Percentiles rank a stretch among this genome's conserved stretches.
These are phyloP conservation scores for Gymnogyps californianus DNA, from an alignment of 2,113 vertebrate species.

Conservation along the genomic window DNA sequence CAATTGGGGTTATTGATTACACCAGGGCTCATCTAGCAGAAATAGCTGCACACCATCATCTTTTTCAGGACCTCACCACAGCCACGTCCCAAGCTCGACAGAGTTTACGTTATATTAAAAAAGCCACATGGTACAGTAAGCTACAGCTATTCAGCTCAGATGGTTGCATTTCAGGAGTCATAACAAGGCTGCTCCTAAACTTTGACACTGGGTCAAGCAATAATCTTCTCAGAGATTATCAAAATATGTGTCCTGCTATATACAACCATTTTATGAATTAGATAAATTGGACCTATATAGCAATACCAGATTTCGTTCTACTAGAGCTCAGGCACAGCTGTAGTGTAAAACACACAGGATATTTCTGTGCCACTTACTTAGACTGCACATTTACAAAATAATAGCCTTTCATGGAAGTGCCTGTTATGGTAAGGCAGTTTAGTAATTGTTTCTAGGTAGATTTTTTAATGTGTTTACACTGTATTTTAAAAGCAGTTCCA, in stretches of 20 bases:
- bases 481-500: not conserved
- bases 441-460: not conserved
- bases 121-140: not conserved
- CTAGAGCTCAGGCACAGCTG: not conserved
- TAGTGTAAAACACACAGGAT: not conserved
- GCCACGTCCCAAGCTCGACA: not conserved
- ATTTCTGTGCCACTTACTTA: not conserved
- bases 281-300: not conserved
- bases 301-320: not conserved
- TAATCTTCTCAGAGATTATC: not conserved
- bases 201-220: not conserved
- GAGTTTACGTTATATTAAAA: not conserved
- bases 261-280: not conserved
- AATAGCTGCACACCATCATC: not conserved
- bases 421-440: not conserved
- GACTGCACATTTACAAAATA: not conserved
- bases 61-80: not conserved
- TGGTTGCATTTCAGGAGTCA: not conserved
- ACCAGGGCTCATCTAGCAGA: not conserved
- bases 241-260: not conserved
- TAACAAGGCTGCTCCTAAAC: not conserved
- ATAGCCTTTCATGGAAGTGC: not conserved
- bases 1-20: not conserved
- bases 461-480: not conserved
- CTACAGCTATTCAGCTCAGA: not conserved